phyloP scores from a whole-genome alignment of 1,140 invertebrate genomes.

The Halesus radiatus region DNA sequence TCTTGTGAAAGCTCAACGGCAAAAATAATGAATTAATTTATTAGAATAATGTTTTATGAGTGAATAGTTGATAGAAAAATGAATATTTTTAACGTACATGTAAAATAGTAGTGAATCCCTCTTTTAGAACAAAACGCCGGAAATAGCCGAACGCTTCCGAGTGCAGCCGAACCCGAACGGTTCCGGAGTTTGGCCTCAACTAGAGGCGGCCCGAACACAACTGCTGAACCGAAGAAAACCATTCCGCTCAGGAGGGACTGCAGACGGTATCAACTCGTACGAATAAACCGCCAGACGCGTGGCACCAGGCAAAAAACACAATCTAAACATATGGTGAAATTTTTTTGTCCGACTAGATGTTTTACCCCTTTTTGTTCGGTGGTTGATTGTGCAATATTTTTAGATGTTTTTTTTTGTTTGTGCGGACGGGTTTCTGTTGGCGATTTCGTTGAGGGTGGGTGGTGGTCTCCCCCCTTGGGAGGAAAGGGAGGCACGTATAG shows the following conservation, averaged over 20 bases:
- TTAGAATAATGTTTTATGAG: too few relatives aligned
- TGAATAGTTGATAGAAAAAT: too few relatives aligned
- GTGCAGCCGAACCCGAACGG: constrained; percentile 11
- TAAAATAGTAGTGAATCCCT: too few relatives aligned
- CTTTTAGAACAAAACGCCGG: constrained; percentile 24
- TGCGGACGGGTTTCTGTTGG: constrained; percentile 14
- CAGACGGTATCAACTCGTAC: constrained; percentile 7
- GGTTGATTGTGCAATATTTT: too few relatives aligned
- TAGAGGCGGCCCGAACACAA: constrained; percentile 6
- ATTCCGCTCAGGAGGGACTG: neutral
- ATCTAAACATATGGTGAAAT: neutral
- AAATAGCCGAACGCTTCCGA: constrained; percentile 19
- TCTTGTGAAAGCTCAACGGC: too few relatives aligned
- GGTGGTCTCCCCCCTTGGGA: neutral
- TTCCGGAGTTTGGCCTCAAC: neutral
- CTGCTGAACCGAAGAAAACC: too few relatives aligned
- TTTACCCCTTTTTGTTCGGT: too few relatives aligned
- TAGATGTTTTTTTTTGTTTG: neutral
- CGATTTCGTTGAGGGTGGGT: neutral
- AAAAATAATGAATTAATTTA: too few relatives aligned
- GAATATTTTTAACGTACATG: too few relatives aligned
- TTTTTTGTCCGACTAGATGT: too few relatives aligned
- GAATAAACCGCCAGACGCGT: neutral
- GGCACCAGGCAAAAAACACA: neutral
- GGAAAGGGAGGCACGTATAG: neutral